phyloP scores from a whole-genome alignment of 2,113 vertebrate genomes.

The Apaloderma vittatum region DNA sequence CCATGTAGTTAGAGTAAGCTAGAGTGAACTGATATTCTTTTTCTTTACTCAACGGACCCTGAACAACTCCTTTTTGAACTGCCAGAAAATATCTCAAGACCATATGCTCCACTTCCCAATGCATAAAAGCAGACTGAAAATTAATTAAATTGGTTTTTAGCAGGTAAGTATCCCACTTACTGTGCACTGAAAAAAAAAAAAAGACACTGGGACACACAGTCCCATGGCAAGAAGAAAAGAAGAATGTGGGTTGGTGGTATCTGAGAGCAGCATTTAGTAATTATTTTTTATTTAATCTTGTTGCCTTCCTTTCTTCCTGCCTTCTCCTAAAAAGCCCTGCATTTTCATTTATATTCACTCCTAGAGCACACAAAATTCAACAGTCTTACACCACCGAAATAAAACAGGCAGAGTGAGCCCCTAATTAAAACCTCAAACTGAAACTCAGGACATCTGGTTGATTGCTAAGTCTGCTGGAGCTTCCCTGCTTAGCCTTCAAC shows the following conservation, averaged over 20 bases:
- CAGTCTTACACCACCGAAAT: background rate
- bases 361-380: background rate
- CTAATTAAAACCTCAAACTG: background rate
- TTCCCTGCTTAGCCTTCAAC: background rate
- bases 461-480: background rate
- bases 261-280: background rate
- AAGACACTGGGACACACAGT: background rate
- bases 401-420: background rate
- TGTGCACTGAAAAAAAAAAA: background rate
- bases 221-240: background rate
- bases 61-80: background rate
- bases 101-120: background rate
- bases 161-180: background rate
- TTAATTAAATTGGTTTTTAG: background rate
- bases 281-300: background rate
- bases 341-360: background rate
- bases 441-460: background rate
- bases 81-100: background rate
- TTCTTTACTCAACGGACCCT: background rate
- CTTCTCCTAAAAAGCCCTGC: background rate
- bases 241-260: background rate
- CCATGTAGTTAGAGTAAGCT: background rate
- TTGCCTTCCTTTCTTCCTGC: background rate
- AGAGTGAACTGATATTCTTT: background rate
- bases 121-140: background rate